These are phyloP conservation scores for Psittacula derbiana DNA, from an alignment of 2,797 vertebrate genomes.

Conservation along the genomic window DNA sequence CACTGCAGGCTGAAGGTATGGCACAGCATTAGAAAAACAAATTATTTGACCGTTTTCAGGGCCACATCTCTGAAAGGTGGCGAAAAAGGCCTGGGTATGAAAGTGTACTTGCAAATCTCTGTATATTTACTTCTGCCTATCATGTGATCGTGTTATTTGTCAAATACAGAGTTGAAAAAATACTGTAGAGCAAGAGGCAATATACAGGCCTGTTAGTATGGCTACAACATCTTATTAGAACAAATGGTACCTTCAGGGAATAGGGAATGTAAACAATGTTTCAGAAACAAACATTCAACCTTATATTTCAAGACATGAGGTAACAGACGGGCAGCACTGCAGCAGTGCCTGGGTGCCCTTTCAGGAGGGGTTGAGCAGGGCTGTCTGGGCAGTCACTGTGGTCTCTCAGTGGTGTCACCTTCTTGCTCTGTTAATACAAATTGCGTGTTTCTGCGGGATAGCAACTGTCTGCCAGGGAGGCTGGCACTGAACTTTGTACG, in stretches of 20 bases:
- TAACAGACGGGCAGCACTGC: accelerated
- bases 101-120: not conserved
- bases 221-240: not conserved
- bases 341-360: accelerated
- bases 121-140: not conserved
- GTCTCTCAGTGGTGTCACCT: not conserved
- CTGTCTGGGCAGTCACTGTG: not conserved
- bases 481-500: accelerated
- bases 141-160: not conserved
- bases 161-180: not conserved
- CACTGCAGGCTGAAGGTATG: constrained; percentile 44
- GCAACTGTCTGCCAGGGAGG: no score
- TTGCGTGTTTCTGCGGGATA: not conserved
- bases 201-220: not conserved
- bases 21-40: constrained; percentile 53
- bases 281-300: not conserved
- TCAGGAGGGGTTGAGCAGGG: not conserved
- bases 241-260: not conserved
- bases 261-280: not conserved
- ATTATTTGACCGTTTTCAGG: constrained; percentile 34
- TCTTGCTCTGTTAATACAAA: not conserved
- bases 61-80: not conserved
- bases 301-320: not conserved
- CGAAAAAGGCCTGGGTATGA: not conserved
- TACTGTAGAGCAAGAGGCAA: not conserved